These are phyloP conservation scores for Hypselothyrea guttata DNA, from an alignment of 2,888 invertebrate species.

Conservation along the genomic window DNA sequence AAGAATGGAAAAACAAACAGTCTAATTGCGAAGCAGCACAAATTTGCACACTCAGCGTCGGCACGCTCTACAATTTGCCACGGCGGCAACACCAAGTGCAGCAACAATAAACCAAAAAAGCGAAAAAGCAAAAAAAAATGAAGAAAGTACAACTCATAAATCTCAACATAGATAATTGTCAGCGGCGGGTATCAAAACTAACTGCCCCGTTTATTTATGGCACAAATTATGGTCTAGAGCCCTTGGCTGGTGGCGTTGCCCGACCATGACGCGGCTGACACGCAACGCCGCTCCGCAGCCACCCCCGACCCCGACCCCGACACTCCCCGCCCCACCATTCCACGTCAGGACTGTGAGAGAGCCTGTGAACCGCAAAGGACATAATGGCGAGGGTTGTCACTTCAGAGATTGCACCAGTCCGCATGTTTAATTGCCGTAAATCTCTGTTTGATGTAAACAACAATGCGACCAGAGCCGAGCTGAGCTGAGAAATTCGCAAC, in stretches of 20 bases:
- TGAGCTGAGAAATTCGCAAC: slow-evolving; percentile 54
- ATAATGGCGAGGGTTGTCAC: slow-evolving; percentile 79
- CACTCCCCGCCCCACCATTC: slow-evolving; percentile 15
- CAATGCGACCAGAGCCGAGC: slow-evolving; percentile 37
- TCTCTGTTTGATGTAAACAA: slow-evolving; percentile 81
- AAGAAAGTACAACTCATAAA: slow-evolving; percentile 54
- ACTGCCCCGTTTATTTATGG: slow-evolving; percentile 68
- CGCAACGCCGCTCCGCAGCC: slow-evolving; percentile 63
- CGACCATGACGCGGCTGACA: slow-evolving; percentile 52
- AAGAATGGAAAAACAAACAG: slow-evolving; percentile 42
- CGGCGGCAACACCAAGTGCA: slow-evolving; percentile 20
- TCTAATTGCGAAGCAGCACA: slow-evolving; percentile 66
- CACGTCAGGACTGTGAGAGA: slow-evolving; percentile 29
- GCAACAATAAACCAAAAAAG: not conserved
- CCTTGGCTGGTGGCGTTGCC: slow-evolving; percentile 25
- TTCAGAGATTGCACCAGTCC: slow-evolving; percentile 32
- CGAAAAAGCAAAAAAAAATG: slow-evolving; percentile 20
- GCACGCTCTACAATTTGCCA: slow-evolving; percentile 65
- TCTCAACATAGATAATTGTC: slow-evolving; percentile 77
- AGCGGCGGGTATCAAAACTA: slow-evolving; percentile 65
- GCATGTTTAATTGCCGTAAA: slow-evolving; percentile 82
- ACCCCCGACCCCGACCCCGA: slow-evolving; percentile 10
- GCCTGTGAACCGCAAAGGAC: slow-evolving; percentile 72
- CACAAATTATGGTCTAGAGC: slow-evolving; percentile 67
- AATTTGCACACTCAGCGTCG: slow-evolving; percentile 69